Evolutionary conservation across 2,113 vertebrate species (phyloP).

Genomic region (Hydrolagus affinis): DNA sequence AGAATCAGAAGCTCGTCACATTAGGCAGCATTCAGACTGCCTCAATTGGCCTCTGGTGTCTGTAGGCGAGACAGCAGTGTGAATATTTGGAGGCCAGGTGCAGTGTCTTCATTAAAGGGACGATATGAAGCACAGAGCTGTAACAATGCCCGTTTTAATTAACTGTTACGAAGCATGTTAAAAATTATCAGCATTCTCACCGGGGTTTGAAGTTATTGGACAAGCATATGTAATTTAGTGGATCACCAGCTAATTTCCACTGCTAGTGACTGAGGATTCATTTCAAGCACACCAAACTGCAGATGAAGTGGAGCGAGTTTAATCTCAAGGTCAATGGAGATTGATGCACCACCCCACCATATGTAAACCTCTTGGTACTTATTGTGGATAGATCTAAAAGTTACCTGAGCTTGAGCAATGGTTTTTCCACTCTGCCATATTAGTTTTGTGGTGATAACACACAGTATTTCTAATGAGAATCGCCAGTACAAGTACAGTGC

Average conservation of each 20-base stretch:
- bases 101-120: background rate
- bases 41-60: background rate
- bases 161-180: background rate
- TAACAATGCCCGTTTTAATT: slow-evolving; percentile 18
- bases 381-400: background rate
- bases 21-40: no score
- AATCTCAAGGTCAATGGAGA: background rate
- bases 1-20: background rate
- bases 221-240: background rate
- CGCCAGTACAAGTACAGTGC: background rate
- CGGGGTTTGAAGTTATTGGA: background rate
- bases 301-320: background rate
- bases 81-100: background rate
- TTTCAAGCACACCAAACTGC: background rate
- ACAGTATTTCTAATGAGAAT: background rate
- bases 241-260: slow-evolving; percentile 9
- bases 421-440: background rate
- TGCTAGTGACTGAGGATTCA: background rate
- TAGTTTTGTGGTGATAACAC: background rate
- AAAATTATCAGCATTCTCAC: background rate
- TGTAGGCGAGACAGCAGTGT: background rate
- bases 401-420: background rate
- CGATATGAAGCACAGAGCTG: background rate
- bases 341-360: background rate
- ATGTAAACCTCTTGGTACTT: background rate